Evolutionary conservation across 2,113 vertebrate species (phyloP).

Genomic region (Noturus placidus): DNA sequence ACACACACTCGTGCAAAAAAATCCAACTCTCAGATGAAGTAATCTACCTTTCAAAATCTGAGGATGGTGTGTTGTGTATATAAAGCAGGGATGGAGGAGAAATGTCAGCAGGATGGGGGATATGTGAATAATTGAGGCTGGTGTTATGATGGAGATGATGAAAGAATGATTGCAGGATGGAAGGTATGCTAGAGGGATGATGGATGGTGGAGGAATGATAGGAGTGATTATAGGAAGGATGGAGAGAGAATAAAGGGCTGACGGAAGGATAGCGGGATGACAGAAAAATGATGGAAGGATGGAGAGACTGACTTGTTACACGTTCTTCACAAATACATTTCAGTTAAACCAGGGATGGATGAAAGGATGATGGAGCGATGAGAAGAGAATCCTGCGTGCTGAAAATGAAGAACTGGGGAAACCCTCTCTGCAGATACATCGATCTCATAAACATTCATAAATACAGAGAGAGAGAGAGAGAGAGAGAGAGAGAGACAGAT

Average conservation of each 20-base stretch:
- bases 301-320: not conserved
- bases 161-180: not conserved
- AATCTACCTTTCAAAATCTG: not conserved
- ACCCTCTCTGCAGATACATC: not conserved
- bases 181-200: not conserved
- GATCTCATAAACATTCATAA: not conserved
- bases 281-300: not conserved
- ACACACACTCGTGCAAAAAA: not conserved
- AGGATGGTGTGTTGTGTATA: not conserved
- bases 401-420: not conserved
- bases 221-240: not conserved
- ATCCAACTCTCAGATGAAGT: not conserved
- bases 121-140: not conserved
- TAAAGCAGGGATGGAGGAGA: not conserved
- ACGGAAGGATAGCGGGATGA: not conserved
- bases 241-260: not conserved
- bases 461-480: conserved; percentile 13
- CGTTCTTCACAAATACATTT: not conserved
- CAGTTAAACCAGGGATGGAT: not conserved
- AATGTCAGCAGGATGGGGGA: not conserved
- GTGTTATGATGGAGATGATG: not conserved
- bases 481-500: conserved; percentile 45
- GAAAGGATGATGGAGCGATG: not conserved
- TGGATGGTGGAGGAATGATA: not conserved
- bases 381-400: not conserved